Conservation (phyloP, 2,888 invertebrate species). For the Hermodice carunculata region DNA sequence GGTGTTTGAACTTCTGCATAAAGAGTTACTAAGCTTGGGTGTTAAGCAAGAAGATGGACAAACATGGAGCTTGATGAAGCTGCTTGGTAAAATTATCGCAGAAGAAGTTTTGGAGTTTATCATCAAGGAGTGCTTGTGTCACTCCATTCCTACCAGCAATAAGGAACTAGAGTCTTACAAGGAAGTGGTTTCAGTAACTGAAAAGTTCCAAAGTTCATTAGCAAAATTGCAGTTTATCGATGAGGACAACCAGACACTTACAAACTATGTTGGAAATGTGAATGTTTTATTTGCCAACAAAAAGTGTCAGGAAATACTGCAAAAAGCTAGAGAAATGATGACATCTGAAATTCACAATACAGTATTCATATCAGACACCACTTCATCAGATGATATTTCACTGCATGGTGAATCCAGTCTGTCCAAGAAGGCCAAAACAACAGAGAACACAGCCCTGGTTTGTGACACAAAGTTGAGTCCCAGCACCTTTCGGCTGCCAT, state of each 20-base stretch:
- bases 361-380: conserved; percentile 60
- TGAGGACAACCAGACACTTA: conserved; percentile 71
- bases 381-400: conserved; percentile 48
- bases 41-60: neutral
- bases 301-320: conserved; percentile 80
- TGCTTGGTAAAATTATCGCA: conserved; percentile 15
- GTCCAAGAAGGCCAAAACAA: conserved; percentile 43
- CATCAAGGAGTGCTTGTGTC: conserved; percentile 80
- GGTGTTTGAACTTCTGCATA: neutral
- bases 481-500: conserved; percentile 71
- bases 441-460: conserved; percentile 40
- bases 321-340: conserved; percentile 80
- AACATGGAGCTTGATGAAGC: conserved; percentile 12
- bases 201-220: conserved; percentile 78
- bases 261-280: conserved; percentile 81
- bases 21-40: neutral
- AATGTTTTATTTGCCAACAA: conserved; percentile 83
- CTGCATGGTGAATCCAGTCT: conserved; percentile 38
- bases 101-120: conserved; percentile 75
- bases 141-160: conserved; percentile 83
- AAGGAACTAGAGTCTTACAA: conserved; percentile 79
- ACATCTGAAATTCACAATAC: conserved; percentile 84
- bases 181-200: conserved; percentile 76
- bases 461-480: conserved; percentile 51
- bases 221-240: conserved; percentile 69